Base-by-base conservation (phyloP, 1,140 invertebrate species). In the Probaryconus sp. region DNA sequence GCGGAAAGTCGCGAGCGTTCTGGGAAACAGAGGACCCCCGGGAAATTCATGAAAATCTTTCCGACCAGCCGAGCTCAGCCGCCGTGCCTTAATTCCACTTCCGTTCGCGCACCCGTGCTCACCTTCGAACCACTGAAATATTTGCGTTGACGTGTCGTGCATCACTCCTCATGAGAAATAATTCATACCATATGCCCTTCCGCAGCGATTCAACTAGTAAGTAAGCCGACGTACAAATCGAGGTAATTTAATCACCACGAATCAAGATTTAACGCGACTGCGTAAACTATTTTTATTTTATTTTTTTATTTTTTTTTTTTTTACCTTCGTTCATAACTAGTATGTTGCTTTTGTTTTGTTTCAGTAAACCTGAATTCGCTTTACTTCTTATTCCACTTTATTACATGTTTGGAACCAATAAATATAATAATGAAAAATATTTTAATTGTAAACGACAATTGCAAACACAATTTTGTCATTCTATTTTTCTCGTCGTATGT, bases 31-130 rank as follows among this genome's bases (percentile, higher is more conserved):
- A 80, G 77, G 77, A 72, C 81, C 78, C 80, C 63, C 81, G 79
- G 80, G 81, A 84, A 84, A 84, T 84, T 82, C 78, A 65, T 72
- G 76, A 79, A 81, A 84, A 82, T 81, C 78, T 81, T 81, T 81
- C 65, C 64, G 51, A 74, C 67, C 61, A 71, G 28, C 50, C 58
- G 47, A 68, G 63, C 61, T 76, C 73, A 71, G 71, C 53, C 63
- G 67, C 61, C 63, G 67, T 56, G 58, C 68, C 74, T 82, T 77
- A 75, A 76, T 79, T 78, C 72, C 37, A 73, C 73, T 78, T 80
- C 53, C 76, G 71, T 79, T 64, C 47, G 60, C 60, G 63, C 73
- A 64, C 43, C 55, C 73, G 45, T 50, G 67, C 55, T 56, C 58
- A 76, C 74, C 56, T 76, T 71, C 67, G 68, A 68, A 72, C 60